Base-by-base conservation (phyloP, 2,888 invertebrate genomes). In the Stomorhina lunata region DNA sequence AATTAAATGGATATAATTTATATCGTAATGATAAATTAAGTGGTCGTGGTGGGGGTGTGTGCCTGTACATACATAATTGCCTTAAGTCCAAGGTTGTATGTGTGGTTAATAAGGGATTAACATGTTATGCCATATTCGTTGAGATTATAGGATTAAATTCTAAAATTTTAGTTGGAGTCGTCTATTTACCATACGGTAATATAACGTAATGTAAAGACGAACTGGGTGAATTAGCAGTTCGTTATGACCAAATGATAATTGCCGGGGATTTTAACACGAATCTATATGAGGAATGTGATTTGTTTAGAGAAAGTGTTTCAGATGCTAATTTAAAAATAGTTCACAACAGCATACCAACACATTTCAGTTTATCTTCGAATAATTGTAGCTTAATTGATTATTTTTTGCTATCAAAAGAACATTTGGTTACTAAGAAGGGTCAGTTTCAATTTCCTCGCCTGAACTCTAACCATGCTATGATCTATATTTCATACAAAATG, bases 131-230 rank as follows among this genome's bases (percentile, higher is more conserved):
- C 4, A 32, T 71, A 12, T 59, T 71, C 48, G 32, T 57, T 45
- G 71, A 71, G 15, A 34, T 71, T 27, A 22, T 20, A 0, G 71
- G 22, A 10, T 9, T 4, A n/a, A 32, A 57, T n/a, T 37, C 15
- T 20, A 20, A 9, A 4, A 59, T 59, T 22, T 22, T 71, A 22
- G 59, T 59, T 3, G 59, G 71, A 32, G 40, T 69, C 29, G 43
- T 69, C n/a, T 69, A 69, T 29, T 17, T 69, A 9, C 69, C 69
- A 5, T 69, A 69, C 43, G 69, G 43, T 29, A 59, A 59, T 59
- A 59, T 59, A 12, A 37, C 17, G 12, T 27, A 53, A 15, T 68
- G 69, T 32, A 20, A 32, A 9, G 43, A 57, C 12, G 27, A 43
- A 22, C 57, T 7, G 69, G 17, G 1, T n/a, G 69, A 69, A 29